These are phyloP conservation scores for Enteromius anoplus DNA, from an alignment of 2,797 vertebrate genomes.

Conservation along the genomic window DNA sequence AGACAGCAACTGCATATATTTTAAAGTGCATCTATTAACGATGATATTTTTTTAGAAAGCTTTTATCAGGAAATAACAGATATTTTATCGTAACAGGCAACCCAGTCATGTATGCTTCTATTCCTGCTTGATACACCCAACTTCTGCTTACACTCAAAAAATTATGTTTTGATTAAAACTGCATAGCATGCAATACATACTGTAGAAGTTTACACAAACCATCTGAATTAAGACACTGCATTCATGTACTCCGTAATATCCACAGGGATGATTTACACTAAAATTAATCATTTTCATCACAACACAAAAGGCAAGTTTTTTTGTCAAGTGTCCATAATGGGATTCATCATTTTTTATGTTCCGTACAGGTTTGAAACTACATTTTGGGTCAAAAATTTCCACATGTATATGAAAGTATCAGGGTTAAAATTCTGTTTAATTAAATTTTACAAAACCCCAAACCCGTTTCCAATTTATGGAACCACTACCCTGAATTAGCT, in stretches of 20 bases:
- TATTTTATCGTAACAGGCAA: not conserved
- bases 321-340: not conserved
- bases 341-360: not conserved
- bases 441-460: not conserved
- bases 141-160: not conserved
- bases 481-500: not conserved
- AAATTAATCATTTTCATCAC: not conserved
- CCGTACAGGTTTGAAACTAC: not conserved
- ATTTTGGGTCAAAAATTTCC: not conserved
- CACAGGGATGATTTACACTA: not conserved
- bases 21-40: not conserved
- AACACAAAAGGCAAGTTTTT: no score
- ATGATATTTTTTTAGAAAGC: not conserved
- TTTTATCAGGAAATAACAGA: not conserved
- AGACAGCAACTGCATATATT: constrained; percentile 19
- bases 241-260: not conserved
- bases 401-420: not conserved
- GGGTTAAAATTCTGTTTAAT: not conserved
- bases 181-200: not conserved
- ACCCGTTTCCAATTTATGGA: not conserved
- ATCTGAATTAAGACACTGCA: not conserved
- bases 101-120: not conserved
- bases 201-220: not conserved
- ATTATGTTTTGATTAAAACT: not conserved
- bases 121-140: not conserved